Base-by-base conservation (phyloP, 2,888 invertebrate species). In the Syrphus vitripennis region DNA sequence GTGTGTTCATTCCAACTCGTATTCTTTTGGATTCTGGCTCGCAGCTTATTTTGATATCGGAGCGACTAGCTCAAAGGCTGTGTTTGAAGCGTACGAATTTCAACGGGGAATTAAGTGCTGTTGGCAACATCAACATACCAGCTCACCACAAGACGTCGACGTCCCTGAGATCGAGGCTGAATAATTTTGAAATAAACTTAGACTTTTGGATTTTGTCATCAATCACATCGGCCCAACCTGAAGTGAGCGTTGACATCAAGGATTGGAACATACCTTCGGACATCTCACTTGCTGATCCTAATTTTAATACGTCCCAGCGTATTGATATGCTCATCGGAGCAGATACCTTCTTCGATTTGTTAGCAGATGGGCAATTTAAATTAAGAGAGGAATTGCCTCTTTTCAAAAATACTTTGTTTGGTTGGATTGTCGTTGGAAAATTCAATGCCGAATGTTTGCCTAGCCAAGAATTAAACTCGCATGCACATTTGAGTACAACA, bases 1-100 rank as follows among this genome's bases (percentile, higher is more conserved):
- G 65, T 3, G 72, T 72, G 59, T 48, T 53, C n/a, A 12, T 79
- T 4, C 59, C 50, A 34, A 57, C 72, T 50, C 72, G 72, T 14
- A 16, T 79, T 10, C 59, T 72, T 12, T 40, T 80, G n/a, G 67
- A 80, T 50, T 74, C 79, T 21, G 79, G 65, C 29, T 79, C 78
- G 26, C 80, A 80, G 42, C 65, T 59, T 4, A 67, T 74, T 74
- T 74, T 80, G 16, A 53, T 80, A 26, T 78, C 61, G 31, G 61
- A 70, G 53, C 61, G 57, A 19, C 40, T 61, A 45, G 65, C 67
- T 59, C 72, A 74, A 80, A 65, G 50, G 24, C 67, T 72, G 37
- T 16, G 57, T 7, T 67, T 74, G 14, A 45, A 74, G 50, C 50
- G 67, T 2, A 45, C 10, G 10, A 48, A 57, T 72, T 65, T 80